phyloP scores from a whole-genome alignment of 2,797 vertebrate genomes.

The Cephalopachus bancanus region DNA sequence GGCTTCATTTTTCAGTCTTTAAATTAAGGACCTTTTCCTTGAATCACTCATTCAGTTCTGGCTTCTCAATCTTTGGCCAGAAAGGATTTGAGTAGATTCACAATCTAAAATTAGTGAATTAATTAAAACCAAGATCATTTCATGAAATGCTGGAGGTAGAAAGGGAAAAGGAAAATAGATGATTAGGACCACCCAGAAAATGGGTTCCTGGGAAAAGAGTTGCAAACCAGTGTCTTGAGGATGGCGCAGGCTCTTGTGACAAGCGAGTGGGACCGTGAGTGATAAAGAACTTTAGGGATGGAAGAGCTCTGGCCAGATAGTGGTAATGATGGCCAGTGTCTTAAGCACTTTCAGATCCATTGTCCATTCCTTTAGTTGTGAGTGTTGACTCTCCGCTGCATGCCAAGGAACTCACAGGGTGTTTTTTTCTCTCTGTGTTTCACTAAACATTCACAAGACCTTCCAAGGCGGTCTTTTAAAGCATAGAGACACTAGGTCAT shows the following conservation, averaged over 20 bases:
- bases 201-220: not conserved
- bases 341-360: not conserved
- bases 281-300: no score
- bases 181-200: not conserved
- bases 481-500: not conserved
- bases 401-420: no score
- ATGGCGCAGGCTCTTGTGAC: not conserved
- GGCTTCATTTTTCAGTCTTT: not conserved
- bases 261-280: not conserved
- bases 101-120: constrained; percentile 48
- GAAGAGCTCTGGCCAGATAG: not conserved
- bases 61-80: not conserved
- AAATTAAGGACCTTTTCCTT: not conserved
- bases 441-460: not conserved
- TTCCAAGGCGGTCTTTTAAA: not conserved
- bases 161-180: not conserved
- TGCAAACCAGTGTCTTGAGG: not conserved
- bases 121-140: not conserved
- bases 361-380: not conserved
- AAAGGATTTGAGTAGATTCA: constrained; percentile 50
- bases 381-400: not conserved
- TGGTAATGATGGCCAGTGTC: fast-evolving
- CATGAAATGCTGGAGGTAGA: not conserved
- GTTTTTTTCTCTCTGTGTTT: not conserved
- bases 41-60: constrained; percentile 1